phyloP scores from a whole-genome alignment of 2,113 vertebrate species.

The Dunckerocampus dactyliophorus region DNA sequence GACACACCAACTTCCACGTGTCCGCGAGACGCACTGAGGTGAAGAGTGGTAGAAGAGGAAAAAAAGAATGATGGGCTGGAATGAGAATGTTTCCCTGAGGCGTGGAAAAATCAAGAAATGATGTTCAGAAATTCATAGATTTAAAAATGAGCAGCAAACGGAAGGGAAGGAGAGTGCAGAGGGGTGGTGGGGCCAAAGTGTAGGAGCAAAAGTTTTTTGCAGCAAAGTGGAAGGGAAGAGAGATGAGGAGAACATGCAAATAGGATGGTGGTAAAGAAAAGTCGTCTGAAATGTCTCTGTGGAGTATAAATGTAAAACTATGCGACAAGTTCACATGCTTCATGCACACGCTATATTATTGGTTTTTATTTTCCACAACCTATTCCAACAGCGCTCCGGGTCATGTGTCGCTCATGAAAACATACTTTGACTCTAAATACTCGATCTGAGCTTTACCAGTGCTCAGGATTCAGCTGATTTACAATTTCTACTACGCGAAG shows the following conservation, averaged over 20 bases:
- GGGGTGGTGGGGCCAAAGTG: background rate
- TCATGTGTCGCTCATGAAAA: no score
- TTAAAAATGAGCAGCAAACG: slow-evolving; percentile 71
- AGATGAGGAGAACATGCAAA: slow-evolving; percentile 11
- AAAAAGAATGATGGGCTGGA: slow-evolving; percentile 61
- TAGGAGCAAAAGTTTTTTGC: slow-evolving; percentile 16
- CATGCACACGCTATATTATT: no score
- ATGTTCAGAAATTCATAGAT: slow-evolving; percentile 79
- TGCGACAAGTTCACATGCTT: slow-evolving; percentile 37
- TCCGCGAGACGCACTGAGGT: slow-evolving; percentile 62
- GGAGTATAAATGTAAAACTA: slow-evolving; percentile 20
- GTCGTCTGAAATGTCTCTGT: slow-evolving; percentile 24
- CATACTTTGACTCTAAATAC: no score
- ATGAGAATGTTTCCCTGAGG: slow-evolving; percentile 72
- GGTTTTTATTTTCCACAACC: no score
- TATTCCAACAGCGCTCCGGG: no score
- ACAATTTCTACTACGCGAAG: no score
- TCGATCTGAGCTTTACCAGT: no score
- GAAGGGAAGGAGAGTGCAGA: slow-evolving; percentile 20
- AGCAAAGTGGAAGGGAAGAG: slow-evolving; percentile 13
- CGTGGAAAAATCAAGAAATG: slow-evolving; percentile 71
- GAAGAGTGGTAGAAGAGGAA: slow-evolving; percentile 15
- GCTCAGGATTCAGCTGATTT: no score
- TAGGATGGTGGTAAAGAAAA: slow-evolving; percentile 18
- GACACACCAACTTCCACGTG: slow-evolving; percentile 26